Evolutionary conservation across 2,113 vertebrate genomes (phyloP).

Genomic region (Alaudala cheleensis): DNA sequence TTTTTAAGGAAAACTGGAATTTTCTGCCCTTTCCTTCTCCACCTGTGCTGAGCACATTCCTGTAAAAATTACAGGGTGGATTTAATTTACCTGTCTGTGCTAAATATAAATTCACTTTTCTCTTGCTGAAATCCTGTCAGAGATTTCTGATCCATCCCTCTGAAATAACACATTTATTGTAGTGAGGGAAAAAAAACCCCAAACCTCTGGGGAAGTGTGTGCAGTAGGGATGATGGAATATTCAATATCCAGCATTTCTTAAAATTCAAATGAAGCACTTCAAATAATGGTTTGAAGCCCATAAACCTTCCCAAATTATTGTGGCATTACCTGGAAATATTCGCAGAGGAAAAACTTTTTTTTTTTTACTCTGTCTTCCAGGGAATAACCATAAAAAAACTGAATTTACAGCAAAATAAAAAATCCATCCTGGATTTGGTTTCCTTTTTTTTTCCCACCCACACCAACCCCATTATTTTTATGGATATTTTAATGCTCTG

Average conservation of each 20-base stretch:
- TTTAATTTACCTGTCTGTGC: background rate
- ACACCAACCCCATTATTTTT: background rate
- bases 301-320: background rate
- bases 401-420: background rate
- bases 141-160: background rate
- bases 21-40: background rate
- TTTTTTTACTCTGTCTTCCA: background rate
- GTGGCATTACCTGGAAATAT: background rate
- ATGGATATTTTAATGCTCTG: background rate
- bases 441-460: background rate
- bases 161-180: background rate
- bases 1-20: background rate
- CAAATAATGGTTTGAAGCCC: background rate
- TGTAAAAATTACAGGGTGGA: background rate
- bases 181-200: fast-evolving
- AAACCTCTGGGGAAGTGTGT: background rate
- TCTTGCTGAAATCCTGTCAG: background rate
- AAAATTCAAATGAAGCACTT: background rate
- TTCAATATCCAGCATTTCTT: background rate
- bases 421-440: fast-evolving
- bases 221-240: background rate
- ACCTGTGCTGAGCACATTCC: background rate
- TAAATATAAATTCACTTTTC: background rate
- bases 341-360: background rate
- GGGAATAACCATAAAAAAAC: background rate